A percentile compares a stretch with the other conserved stretches of the same genome.
Evolutionary conservation across 2,888 invertebrate species (phyloP).

Genomic region (Encarsia formosa): DNA sequence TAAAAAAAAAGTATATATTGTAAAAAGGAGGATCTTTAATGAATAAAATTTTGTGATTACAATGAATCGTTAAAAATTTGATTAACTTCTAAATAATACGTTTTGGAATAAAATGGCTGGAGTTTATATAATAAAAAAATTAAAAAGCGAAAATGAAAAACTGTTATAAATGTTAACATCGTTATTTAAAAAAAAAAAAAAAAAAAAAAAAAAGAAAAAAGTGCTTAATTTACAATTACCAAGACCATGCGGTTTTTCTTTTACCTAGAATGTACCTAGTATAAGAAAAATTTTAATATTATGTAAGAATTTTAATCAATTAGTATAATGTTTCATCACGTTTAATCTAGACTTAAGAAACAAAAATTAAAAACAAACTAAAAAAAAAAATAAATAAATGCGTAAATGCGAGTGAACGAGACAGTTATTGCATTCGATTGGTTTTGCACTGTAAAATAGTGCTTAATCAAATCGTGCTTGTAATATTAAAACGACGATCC

Average conservation of each 20-base stretch:
- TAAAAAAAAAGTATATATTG: constrained; percentile 15
- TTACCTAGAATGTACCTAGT: constrained; percentile 20
- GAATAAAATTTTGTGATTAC: constrained; percentile 16
- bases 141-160: constrained; percentile 3
- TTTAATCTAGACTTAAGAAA: constrained; percentile 20
- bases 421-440: not conserved
- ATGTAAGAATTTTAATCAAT: constrained; percentile 21
- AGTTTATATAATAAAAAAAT: constrained; percentile 18
- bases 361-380: constrained; percentile 2
- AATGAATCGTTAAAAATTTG: constrained; percentile 20
- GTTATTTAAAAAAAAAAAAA: constrained; percentile 15
- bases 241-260: constrained; percentile 17
- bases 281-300: constrained; percentile 19
- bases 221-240: constrained; percentile 24
- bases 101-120: constrained; percentile 16
- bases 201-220: constrained; percentile 23
- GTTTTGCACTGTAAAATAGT: not conserved
- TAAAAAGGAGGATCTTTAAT: constrained; percentile 13
- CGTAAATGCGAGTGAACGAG: too few relatives aligned
- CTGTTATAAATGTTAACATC: constrained; percentile 24
- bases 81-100: constrained; percentile 18
- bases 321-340: constrained; percentile 18
- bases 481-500: too few relatives aligned
- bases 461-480: too few relatives aligned
- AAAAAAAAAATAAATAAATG: constrained; percentile 2